Evolutionary conservation across 1,140 invertebrate genomes (phyloP), one percentile per base, ranked within the genome.

Genomic region (Drosophila saltans): DNA sequence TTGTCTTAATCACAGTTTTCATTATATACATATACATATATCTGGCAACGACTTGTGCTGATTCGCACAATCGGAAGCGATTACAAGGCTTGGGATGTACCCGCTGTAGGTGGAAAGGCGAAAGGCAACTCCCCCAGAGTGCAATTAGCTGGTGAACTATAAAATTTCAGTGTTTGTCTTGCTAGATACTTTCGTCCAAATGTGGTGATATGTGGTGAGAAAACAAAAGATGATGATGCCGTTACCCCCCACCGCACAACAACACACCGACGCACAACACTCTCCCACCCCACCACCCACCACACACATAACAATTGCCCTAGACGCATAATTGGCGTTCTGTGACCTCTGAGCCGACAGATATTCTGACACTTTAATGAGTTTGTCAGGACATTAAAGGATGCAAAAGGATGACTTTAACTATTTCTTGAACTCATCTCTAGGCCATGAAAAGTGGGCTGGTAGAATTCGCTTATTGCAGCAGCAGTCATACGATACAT

Each of bases 381-480:
- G 64, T 63, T 36, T 65, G 30, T 41, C 52, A 41, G 69, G 21
- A 3, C 59, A 56, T 45, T 39, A 30, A 24, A 3, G 3, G 48
- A 28, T 55, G 59, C 69, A 1, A 26, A 60, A 40, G 33, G 6
- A 26, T 60, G 33, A 7, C 39, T 41, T 60, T 10, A 36, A 59
- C n/a, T 2, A 39, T 24, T 10, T 21, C 28, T 95, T 94, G 16
- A 9, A 2, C 10, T 33, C 11, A 11, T 3, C 30, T 33, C 36
- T 0, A 72, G 62, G 0, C 94, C 93, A 92, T 97, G 96, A 66
- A 94, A 88, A 76, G 95, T 93, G 0, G 97, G 97, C 86, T 97
- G 94, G 52, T 98, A 93, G 74, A 98, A 96, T 88, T 98, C 96
- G 24, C 94, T 92, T 9, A 97, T 94, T 40, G 98, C 95, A 40